Percentiles rank a stretch among this genome's conserved stretches.
Conservation (phyloP, 2,888 invertebrate genomes). For the Cenopis cana region DNA sequence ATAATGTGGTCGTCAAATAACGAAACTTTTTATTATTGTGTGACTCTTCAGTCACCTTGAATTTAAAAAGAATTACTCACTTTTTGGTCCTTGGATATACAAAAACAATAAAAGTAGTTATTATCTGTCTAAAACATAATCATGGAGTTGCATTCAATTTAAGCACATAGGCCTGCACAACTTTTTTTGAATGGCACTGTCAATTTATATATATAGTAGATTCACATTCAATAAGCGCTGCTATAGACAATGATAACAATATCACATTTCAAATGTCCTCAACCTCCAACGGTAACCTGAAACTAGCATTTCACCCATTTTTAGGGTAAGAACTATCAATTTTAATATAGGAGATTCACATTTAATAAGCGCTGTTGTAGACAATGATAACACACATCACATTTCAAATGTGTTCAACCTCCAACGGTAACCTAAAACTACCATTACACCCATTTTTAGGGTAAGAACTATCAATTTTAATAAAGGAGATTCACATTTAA, state of each 20-base stretch:
- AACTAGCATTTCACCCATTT: too few species aligned
- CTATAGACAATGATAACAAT: too few species aligned
- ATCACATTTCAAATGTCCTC: too few species aligned
- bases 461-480: neutral
- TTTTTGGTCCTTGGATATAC: too few species aligned
- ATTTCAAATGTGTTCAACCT: neutral
- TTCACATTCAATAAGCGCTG: too few species aligned
- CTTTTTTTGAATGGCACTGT: neutral
- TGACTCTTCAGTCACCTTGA: too few species aligned
- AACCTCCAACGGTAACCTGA: too few species aligned
- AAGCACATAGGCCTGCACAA: neutral
- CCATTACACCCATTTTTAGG: too few species aligned
- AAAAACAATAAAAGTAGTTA: neutral
- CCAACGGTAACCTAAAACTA: too few species aligned
- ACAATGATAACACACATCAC: neutral
- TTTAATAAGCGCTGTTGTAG: neutral
- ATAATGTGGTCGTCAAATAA: neutral
- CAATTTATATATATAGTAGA: neutral
- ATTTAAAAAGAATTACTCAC: too few species aligned
- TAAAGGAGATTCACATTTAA: too few species aligned
- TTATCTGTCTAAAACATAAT: neutral
- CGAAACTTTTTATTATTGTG: neutral
- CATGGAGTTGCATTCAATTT: neutral
- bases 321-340: too few species aligned
- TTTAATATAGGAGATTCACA: neutral